phyloP scores from a whole-genome alignment of 1,140 invertebrate genomes.

The Aphidius ervi region DNA sequence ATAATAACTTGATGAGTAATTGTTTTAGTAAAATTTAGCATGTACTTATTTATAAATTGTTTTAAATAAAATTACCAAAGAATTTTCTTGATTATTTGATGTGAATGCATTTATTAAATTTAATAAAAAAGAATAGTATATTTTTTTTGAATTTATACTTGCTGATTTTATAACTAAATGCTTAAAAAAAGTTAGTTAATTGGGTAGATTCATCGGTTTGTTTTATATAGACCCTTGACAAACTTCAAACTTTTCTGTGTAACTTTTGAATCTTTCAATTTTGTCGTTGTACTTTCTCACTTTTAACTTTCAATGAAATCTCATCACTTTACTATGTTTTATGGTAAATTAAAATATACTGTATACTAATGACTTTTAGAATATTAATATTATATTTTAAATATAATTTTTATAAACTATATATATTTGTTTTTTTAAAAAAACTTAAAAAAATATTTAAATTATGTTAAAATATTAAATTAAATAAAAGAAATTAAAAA shows the following conservation, averaged over 20 bases:
- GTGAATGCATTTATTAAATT: not conserved
- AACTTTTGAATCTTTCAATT: constrained; percentile 11
- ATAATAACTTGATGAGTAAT: too few relatives aligned
- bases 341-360: constrained; percentile 5
- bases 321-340: constrained; percentile 16
- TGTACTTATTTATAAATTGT: too few relatives aligned
- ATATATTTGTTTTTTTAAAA: not conserved
- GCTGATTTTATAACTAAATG: not conserved
- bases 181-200: constrained; percentile 12
- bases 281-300: constrained; percentile 1
- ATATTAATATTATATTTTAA: constrained; percentile 10
- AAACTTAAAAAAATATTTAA: too few relatives aligned
- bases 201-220: constrained; percentile 17
- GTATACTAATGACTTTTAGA: constrained; percentile 9
- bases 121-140: not conserved
- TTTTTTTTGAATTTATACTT: not conserved
- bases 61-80: too few relatives aligned
- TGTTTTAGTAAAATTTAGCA: too few relatives aligned
- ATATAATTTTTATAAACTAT: not conserved
- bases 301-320: constrained; percentile 10
- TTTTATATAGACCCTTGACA: constrained; percentile 19
- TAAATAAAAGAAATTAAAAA: not conserved
- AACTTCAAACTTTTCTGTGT: constrained; percentile 4
- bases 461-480: too few relatives aligned
- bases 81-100: not conserved